A percentile compares a stretch with the other conserved stretches of the same genome.
Evolutionary conservation across 2,888 invertebrate species (phyloP).

Genomic region (Hirtodrosophila duncani): DNA sequence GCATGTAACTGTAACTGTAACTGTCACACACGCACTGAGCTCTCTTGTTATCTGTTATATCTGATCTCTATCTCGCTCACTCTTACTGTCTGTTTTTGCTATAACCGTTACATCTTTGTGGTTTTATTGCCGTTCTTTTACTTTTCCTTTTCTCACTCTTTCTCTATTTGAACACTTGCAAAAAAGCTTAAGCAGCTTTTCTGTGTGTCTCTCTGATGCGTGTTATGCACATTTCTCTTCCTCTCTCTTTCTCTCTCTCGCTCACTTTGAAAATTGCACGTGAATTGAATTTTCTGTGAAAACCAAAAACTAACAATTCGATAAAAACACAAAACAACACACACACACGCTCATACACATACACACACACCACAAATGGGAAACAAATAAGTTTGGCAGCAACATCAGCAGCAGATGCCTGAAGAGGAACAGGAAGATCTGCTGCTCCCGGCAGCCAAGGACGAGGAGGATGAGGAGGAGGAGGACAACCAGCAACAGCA

Average conservation of each 20-base stretch:
- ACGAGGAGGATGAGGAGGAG: slow-evolving; percentile 3
- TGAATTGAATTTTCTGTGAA: not conserved
- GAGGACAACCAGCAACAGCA: not conserved
- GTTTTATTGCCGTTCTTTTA: too few species aligned
- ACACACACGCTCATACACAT: slow-evolving; percentile 27
- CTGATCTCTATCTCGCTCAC: not conserved
- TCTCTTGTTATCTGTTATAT: not conserved
- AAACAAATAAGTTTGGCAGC: slow-evolving; percentile 85
- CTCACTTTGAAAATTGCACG: too few species aligned
- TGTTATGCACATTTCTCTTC: too few species aligned
- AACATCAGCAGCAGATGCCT: slow-evolving; percentile 88
- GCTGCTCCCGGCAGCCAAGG: slow-evolving; percentile 5
- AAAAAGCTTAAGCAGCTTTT: too few species aligned
- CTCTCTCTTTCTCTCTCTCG: slow-evolving; percentile 1
- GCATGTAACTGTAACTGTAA: too few species aligned
- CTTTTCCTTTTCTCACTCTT: too few species aligned
- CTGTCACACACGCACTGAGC: too few species aligned
- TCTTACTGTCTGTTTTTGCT: too few species aligned
- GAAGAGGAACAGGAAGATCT: too few species aligned
- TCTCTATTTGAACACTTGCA: too few species aligned
- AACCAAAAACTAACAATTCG: not conserved
- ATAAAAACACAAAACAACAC: slow-evolving; percentile 22
- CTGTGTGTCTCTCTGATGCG: not conserved
- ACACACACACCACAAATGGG: slow-evolving; percentile 19
- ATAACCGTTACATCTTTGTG: too few species aligned